Evolutionary conservation across 2,797 vertebrate genomes (phyloP), one percentile per base, ranked within the genome.

Genomic region (Acanthornis magna): DNA sequence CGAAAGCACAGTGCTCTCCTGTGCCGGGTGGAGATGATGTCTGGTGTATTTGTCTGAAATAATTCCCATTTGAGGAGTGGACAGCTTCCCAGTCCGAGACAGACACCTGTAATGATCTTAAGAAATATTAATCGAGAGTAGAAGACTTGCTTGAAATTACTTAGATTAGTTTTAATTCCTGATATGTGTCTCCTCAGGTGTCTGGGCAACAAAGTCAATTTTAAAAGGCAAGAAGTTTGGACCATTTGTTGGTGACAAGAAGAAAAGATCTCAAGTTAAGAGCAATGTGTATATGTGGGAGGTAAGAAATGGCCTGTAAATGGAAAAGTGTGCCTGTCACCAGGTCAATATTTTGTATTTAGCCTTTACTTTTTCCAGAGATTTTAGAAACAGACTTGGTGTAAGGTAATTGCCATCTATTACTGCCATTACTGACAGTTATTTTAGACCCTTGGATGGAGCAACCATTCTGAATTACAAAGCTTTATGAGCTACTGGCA

Each of bases 231-330:
- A 98, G 96, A 98, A 98, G 86, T 99, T 99, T 83, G 99, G 99
- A 67, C 99, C 99, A 3, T 99, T 99, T 97, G 94, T 98, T 72
- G 99, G 99, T 74, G 99, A 99, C 95, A 99, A 98, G 98, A 99
- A 99, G 51, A 99, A 99, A 95, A 98, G 98, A 91, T 99, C 98
- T 86, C 99, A 99, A 98, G 99, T 99, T 95, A 98, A 98, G 85
- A 99, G 98, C 97, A 99, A 99, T 97, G 98, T 99, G 27, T 99
- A 99, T 97, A 99, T 99, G 99, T 99, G 99, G 99, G 99, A 99
- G 99, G 99, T 99, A 98, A 93, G 98, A 94, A 89, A 57, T 38
- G 42, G 45, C 53, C 63, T 67, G 36, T 76, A 47, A 61, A 65
- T 25, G 32, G 50, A 45, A 42, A 53, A 55, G 54, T 26, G 9